Evolutionary conservation across 2,797 vertebrate genomes (phyloP).

Genomic region (Gastrophryne carolinensis): DNA sequence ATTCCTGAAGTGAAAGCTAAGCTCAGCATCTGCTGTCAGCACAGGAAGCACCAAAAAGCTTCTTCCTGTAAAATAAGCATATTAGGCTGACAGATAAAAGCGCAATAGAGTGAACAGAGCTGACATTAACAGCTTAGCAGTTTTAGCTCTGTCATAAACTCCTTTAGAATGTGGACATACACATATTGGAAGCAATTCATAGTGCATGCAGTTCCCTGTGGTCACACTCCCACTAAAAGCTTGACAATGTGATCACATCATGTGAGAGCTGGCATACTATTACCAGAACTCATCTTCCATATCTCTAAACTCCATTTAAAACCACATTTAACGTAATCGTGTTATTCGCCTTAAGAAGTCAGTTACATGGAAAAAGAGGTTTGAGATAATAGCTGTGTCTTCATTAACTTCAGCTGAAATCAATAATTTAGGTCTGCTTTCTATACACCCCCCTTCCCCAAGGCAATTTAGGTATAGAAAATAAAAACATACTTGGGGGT

Average conservation of each 20-base stretch:
- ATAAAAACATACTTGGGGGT: no score
- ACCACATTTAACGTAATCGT: neutral
- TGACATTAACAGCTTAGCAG: conserved; percentile 46
- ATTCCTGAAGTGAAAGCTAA: conserved; percentile 38
- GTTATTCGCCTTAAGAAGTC: neutral
- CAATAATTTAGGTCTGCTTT: no score
- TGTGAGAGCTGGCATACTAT: neutral
- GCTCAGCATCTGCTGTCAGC: conserved; percentile 45
- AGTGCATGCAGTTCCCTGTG: neutral
- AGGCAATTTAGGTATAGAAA: no score
- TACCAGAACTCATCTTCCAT: neutral
- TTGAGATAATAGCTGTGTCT: neutral
- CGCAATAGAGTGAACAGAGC: conserved; percentile 36
- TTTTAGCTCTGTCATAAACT: conserved; percentile 46
- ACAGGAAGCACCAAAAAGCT: conserved; percentile 43
- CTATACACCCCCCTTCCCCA: no score
- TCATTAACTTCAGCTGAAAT: neutral
- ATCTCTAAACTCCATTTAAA: neutral
- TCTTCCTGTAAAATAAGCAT: conserved; percentile 49
- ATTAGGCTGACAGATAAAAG: conserved; percentile 44
- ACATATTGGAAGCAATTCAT: conserved; percentile 25
- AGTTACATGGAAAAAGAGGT: neutral
- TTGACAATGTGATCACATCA: neutral
- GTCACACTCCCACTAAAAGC: neutral
- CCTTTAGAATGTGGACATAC: conserved; percentile 32